These are phyloP conservation scores for Gorsachius magnificus DNA, from an alignment of 2,797 vertebrate genomes.

Conservation along the genomic window DNA sequence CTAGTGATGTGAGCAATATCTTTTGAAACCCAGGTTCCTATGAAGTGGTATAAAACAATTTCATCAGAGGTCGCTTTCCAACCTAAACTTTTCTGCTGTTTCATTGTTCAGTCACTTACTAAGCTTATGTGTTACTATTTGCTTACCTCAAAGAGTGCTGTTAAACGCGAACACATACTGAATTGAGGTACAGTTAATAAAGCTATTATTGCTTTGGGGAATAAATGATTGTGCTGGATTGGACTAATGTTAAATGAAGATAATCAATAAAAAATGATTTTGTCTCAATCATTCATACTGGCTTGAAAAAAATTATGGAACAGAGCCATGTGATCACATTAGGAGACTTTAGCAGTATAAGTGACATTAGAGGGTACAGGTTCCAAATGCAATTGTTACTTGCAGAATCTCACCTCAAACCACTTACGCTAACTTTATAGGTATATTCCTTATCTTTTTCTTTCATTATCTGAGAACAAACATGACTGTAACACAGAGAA, in stretches of 20 bases:
- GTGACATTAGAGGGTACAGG: not conserved
- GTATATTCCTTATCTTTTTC: not conserved
- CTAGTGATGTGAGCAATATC: not conserved
- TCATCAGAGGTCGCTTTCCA: not conserved
- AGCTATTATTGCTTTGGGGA: not conserved
- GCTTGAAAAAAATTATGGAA: not conserved
- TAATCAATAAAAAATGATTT: not conserved
- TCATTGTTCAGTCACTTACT: not conserved
- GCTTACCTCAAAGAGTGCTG: not conserved
- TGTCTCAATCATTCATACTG: not conserved
- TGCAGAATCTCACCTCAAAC: not conserved
- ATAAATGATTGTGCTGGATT: not conserved
- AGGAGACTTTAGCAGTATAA: not conserved
- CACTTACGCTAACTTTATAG: not conserved
- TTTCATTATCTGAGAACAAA: not conserved
- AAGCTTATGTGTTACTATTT: not conserved
- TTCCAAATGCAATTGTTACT: not conserved
- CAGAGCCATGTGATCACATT: not conserved
- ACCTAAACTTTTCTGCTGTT: not conserved
- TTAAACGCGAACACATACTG: rapidly evolving
- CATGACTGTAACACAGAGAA: not conserved
- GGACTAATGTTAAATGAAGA: not conserved
- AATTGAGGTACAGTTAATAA: not conserved
- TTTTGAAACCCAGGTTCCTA: not conserved
- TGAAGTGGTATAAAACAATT: not conserved